These are phyloP conservation scores for Ciconia boyciana DNA, from an alignment of 2,113 vertebrate species.

Conservation along the genomic window DNA sequence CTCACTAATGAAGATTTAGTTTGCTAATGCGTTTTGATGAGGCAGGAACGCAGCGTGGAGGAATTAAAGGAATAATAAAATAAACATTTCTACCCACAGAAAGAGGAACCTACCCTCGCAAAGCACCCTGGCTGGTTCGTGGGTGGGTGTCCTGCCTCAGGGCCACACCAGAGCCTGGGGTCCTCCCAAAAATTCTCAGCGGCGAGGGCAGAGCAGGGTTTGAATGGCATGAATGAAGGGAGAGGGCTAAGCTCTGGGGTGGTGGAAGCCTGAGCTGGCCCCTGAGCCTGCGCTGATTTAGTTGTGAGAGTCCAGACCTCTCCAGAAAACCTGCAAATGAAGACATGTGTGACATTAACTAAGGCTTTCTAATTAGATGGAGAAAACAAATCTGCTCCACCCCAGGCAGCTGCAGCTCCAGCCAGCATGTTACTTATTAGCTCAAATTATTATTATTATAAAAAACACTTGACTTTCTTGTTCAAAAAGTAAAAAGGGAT, in stretches of 20 bases:
- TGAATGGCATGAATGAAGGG: background rate
- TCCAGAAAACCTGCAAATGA: slow-evolving; percentile 39
- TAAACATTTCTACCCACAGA: slow-evolving; percentile 39
- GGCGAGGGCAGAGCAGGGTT: background rate
- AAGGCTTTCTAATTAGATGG: slow-evolving; percentile 72
- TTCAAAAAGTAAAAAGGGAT: slow-evolving; percentile 73
- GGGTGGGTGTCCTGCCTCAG: background rate
- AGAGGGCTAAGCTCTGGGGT: background rate
- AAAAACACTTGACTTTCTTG: slow-evolving; percentile 73
- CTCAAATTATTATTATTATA: slow-evolving; percentile 75
- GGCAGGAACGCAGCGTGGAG: background rate
- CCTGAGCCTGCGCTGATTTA: background rate
- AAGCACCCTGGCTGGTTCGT: background rate
- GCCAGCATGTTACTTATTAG: slow-evolving; percentile 76
- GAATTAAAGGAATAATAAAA: slow-evolving; percentile 31
- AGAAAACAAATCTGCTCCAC: slow-evolving; percentile 70
- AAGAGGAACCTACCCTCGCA: background rate
- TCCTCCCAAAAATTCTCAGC: background rate
- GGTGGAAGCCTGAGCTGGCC: background rate
- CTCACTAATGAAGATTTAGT: slow-evolving; percentile 29
- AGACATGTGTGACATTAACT: slow-evolving; percentile 62
- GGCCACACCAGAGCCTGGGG: background rate
- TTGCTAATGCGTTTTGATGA: slow-evolving; percentile 42
- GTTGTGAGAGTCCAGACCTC: background rate
- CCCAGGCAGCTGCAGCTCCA: slow-evolving; percentile 69